Base-by-base conservation (phyloP, 2,797 vertebrate genomes). In the Nasua narica region DNA sequence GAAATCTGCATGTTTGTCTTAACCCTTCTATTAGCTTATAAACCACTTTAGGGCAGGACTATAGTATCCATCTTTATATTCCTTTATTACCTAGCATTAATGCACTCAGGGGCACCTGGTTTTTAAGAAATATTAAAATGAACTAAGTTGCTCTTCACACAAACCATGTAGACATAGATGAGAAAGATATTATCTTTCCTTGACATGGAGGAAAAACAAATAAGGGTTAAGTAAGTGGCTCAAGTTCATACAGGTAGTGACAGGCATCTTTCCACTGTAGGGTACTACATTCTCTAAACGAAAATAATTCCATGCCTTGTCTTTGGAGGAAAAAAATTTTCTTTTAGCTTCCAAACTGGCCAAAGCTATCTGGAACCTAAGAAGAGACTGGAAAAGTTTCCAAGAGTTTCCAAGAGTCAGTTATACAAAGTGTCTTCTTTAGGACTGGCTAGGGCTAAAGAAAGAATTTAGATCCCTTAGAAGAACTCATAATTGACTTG, bases 401-500 rank as follows among this genome's bases (percentile, higher is more conserved):
- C 13, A 72, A 48, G 43, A 48, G 52, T 76, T 95, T 92, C 76
- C 52, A 74, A 93, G 92, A 91, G 82, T 79, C 23, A 88, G 40
- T 76, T 93, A 91, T 4, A 96, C 85, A 23, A 90, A 84, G 16
- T 94, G 16, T 96, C 82, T 92, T 95, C 81, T 86, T 95, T 89
- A 95, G 90, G 50, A 58, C 40, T 78, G 52, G 35, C 21, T 94
- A 21, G n/a, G 18, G 21, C 85, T 77, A 82, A 95, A 70, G 74
- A 79, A 79, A 95, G 87, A 86, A 65, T 35, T 60, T 86, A 86
- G 76, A 74, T 94, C 91, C n/a, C n/a, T 95, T 43, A 27, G 32
- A 95, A 86, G 76, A 97, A 96, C 91, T 94, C 48, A 81, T 78
- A 77, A 43, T 25, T 76, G 35, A 76, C 23, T 85, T 94, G 43